A percentile compares a stretch with the other conserved stretches of the same genome.
These are phyloP conservation scores for Anastatus disparis DNA, from an alignment of 1,140 invertebrate genomes.

Conservation along the genomic window DNA sequence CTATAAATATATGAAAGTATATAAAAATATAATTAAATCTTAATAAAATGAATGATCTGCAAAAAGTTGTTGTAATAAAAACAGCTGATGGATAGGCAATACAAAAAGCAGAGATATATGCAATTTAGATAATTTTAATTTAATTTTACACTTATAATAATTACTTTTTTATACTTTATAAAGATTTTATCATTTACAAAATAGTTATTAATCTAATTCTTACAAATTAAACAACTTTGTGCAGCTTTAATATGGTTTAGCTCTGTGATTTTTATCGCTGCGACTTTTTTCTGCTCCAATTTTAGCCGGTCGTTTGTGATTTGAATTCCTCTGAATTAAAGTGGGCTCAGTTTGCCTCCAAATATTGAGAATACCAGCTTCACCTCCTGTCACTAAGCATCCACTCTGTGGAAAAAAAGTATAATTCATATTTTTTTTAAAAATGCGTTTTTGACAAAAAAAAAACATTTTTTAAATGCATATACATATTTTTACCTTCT, in stretches of 20 bases:
- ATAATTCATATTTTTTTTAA: background rate
- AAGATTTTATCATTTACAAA: constrained; percentile 44
- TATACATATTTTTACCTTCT: constrained; percentile 62
- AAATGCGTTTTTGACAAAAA: too few relatives aligned
- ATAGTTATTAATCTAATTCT: constrained; percentile 36
- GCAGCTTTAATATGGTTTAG: constrained; percentile 58
- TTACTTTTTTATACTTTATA: constrained; percentile 26
- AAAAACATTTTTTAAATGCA: background rate
- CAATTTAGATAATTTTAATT: constrained; percentile 17
- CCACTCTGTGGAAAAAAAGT: constrained; percentile 62
- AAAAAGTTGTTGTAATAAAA: too few relatives aligned
- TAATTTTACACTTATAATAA: constrained; percentile 9
- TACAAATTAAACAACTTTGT: constrained; percentile 20
- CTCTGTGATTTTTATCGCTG: constrained; percentile 53
- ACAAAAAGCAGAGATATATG: too few relatives aligned
- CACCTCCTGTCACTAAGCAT: constrained; percentile 74
- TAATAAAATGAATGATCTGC: too few relatives aligned
- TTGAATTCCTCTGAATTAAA: constrained; percentile 31
- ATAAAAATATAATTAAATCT: too few relatives aligned
- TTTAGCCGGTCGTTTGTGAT: constrained; percentile 53
- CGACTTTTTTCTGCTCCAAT: constrained; percentile 52
- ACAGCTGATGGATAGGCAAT: too few relatives aligned
- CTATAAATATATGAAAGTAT: too few relatives aligned
- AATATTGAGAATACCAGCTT: constrained; percentile 72
- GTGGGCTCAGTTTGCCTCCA: constrained; percentile 66